phyloP scores from a whole-genome alignment of 2,888 invertebrate species.

The Actias luna region DNA sequence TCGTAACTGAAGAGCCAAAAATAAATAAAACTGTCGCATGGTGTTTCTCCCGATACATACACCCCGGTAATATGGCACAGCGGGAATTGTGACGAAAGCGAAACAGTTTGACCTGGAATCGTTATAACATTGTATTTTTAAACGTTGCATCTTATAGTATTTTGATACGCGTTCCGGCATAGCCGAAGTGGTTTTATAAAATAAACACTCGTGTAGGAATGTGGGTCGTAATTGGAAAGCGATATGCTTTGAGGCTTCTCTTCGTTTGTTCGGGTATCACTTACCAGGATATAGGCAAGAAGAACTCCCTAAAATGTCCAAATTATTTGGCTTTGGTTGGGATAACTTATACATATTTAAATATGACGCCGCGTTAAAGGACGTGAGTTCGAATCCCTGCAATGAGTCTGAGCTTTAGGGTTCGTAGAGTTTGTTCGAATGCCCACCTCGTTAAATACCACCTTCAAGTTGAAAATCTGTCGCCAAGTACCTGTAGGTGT shows the following conservation, averaged over 20 bases:
- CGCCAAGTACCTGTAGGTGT: too few relatives aligned
- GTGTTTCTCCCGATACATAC: neutral
- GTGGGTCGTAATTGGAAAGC: conserved; percentile 60
- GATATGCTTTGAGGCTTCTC: conserved; percentile 28
- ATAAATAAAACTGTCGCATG: neutral
- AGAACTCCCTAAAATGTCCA: too few relatives aligned
- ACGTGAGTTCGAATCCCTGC: too few relatives aligned
- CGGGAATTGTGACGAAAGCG: conserved; percentile 34
- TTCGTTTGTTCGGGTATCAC: neutral
- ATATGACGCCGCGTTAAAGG: too few relatives aligned
- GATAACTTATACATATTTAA: too few relatives aligned
- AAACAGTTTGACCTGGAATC: conserved; percentile 44
- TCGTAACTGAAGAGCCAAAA: conserved; percentile 22
- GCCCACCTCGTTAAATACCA: too few relatives aligned
- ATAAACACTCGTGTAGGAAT: conserved; percentile 64
- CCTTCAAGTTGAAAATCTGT: too few relatives aligned
- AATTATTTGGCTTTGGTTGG: too few relatives aligned
- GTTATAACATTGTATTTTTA: conserved; percentile 42
- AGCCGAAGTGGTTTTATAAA: conserved; percentile 47
- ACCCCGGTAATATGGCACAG: conserved; percentile 7
- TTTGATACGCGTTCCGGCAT: conserved; percentile 41
- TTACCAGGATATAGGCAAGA: too few relatives aligned
- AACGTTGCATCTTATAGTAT: conserved; percentile 43
- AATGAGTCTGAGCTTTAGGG: too few relatives aligned
- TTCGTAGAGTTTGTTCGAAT: too few relatives aligned